Evolutionary conservation across 2,888 invertebrate species (phyloP).

Genomic region (Callyntrura guangdongensis): DNA sequence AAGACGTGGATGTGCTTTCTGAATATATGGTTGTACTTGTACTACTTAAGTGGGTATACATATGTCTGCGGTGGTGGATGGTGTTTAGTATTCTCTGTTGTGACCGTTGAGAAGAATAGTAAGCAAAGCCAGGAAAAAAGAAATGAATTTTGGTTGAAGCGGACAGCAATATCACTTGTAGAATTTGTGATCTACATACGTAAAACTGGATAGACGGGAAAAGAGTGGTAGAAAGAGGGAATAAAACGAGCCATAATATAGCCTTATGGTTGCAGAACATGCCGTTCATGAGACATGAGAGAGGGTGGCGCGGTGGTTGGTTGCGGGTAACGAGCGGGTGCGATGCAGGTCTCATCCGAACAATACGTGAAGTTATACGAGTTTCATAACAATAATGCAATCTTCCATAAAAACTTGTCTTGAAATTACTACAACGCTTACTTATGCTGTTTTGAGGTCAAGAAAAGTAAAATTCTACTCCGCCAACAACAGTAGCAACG

Average conservation of each 20-base stretch:
- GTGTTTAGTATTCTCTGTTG: constrained; percentile 57
- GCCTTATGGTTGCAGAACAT: neutral
- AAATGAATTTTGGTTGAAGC: constrained; percentile 63
- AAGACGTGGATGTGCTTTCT: neutral
- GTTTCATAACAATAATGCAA: constrained; percentile 69
- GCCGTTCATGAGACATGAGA: neutral
- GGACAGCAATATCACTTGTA: constrained; percentile 71
- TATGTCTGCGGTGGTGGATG: neutral
- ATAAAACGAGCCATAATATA: constrained; percentile 43
- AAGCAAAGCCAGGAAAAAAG: constrained; percentile 44
- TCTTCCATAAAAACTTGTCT: constrained; percentile 65
- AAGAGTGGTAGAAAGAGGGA: constrained; percentile 29
- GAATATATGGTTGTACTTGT: neutral
- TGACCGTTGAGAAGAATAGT: constrained; percentile 51
- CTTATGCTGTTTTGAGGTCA: constrained; percentile 60
- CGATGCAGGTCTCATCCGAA: constrained; percentile 31
- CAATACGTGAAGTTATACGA: constrained; percentile 43
- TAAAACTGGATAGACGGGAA: constrained; percentile 57
- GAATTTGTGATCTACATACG: constrained; percentile 74
- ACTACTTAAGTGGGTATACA: neutral
- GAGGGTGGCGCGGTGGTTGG: constrained; percentile 37
- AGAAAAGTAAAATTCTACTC: constrained; percentile 38
- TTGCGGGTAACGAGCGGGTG: constrained; percentile 39
- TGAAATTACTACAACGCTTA: constrained; percentile 48
- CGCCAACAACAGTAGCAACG: constrained; percentile 17